Base-by-base conservation (phyloP, 37 sponge, comb jelly and placozoan species). In the Bolinopsis microptera region DNA sequence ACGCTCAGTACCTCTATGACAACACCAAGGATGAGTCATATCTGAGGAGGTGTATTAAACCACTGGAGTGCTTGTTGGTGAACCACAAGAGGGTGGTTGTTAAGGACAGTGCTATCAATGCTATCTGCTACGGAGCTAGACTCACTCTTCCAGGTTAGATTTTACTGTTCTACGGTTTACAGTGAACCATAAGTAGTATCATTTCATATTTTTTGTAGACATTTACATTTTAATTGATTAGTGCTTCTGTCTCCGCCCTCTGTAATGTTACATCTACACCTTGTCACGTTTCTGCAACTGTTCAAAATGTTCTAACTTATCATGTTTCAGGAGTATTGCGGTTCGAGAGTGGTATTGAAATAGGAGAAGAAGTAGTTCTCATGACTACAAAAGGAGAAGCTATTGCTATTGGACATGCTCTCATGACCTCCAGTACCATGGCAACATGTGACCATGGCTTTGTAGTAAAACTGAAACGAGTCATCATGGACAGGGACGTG, bases 371-470 rank as follows among this genome's bases (percentile, higher is more conserved):
- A 93, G 93, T 98, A 48, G 99, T 96, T 18, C 95, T 96, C 69
- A 97, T 98, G 96, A 94, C 99, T 0, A 96, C 99, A 31, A 98
- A 98, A 92, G 99, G 99, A 82, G 99, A 98, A 68, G 99, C 99
- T 1, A 94, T 98, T 41, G 97, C 99, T 0, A 76, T 98, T 0
- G 97, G 96, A 93, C 88, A 61, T 93, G 98, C 97, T 23, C 93
- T 95, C 93, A 98, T 98, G 98, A 95, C 96, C 24, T 97, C 98
- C 30, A 97, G 97, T 72, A 95, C 94, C 68, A 98, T 98, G 94
- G 95, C 96, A 80, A 97, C 97, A 0, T 96, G 96, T 70, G 98
- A 98, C 48, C 98, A 98, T 41, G 98, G 98, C 3, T 92, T 95
- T n/a, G 96, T 95, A 61, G 97, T 96, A 18, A 96, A 96, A 93